Evolutionary conservation across 2,113 vertebrate genomes (phyloP), one percentile per base, ranked within the genome.

Genomic region (Oostethus manadensis): DNA sequence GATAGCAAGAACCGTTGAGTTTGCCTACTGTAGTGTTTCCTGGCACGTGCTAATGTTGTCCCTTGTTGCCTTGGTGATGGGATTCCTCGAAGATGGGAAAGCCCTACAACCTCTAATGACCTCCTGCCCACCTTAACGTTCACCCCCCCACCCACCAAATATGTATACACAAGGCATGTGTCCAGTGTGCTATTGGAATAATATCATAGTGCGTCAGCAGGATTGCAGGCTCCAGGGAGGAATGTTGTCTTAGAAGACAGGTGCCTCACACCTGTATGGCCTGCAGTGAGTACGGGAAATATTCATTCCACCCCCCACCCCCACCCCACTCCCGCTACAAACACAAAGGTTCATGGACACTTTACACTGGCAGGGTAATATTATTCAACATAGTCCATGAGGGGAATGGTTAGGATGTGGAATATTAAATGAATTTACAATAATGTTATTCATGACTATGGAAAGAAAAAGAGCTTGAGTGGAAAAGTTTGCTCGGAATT

Each of bases 191-290:
- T 16, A n/a, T 5, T 71, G 56, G 59, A 80, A 83, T 68, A 69
- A 79, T 60, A 80, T 66, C 55, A 51, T 21, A 53, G 62, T 81
- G 71, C 55, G 69, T 87, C 80, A 85, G 64, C 58, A 60, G 56
- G 43, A 75, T 29, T 8, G 50, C 2, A 0, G 68, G 43, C 57
- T 62, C 71, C 59, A 50, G 18, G 66, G 29, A 72, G 61, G 71
- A 84, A 81, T 81, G 67, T 40, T 54, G 59, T 62, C 75, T 63
- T 26, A 7, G 26, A 70, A 64, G 74, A 77, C 81, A 88, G 85
- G 82, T 90, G 87, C 22, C 58, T 69, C 77, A 70, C 82, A 88
- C 76, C 78, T 87, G 84, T 44, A 64, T 48, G 60, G 61, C 62
- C 64, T 61, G 51, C 68, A 60, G 68, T 62, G 60, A 58, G 42